Evolutionary conservation across 2,888 invertebrate species (phyloP), one percentile per base, ranked within the genome.

Genomic region (Plebejus argus): DNA sequence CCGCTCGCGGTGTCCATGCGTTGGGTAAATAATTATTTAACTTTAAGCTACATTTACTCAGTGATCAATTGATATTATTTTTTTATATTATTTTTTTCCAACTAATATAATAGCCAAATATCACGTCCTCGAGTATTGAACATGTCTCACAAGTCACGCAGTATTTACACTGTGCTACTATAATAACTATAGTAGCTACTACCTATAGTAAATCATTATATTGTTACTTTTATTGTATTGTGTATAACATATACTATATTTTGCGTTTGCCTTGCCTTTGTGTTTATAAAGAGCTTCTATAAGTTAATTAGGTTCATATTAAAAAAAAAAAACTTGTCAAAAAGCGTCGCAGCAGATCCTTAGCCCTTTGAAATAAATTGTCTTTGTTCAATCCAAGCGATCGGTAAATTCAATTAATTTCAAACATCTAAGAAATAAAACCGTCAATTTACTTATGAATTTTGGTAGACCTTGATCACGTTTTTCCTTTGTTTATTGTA

Each of bases 331-430:
- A 56, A n/a, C 58, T 8, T n/a, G 20, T 53, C 53, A 58, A 58
- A 53, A 10, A 58, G n/a, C 58, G 8, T 58, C 58, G 58, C n/a
- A 58, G 20, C 3, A 15, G 53, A 53, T 53, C 18, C 20, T n/a
- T 71, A 39, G n/a, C 20, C 12, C 20, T 72, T 72, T 72, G 72
- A 72, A 39, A 45, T 72, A 72, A 45, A 72, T 72, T 72, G 45
- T 39, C 45, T 35, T 72, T 45, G 20, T 72, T 45, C 12, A 45
- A 70, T 35, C 35, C 18, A 70, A 70, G 15, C 35, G 33, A n/a
- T 35, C 70, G 7, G 72, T 10, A 45, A 72, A 72, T 45, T 72
- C 39, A 72, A 72, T 72, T 72, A 72, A 72, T 72, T 72, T 20
- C 72, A 72, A 72, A 72, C 45, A 72, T 72, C 45, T 72, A 18